Percentiles rank a stretch among this genome's conserved stretches.
phyloP scores from a whole-genome alignment of 2,888 invertebrate genomes.

The Phasia obesa region DNA sequence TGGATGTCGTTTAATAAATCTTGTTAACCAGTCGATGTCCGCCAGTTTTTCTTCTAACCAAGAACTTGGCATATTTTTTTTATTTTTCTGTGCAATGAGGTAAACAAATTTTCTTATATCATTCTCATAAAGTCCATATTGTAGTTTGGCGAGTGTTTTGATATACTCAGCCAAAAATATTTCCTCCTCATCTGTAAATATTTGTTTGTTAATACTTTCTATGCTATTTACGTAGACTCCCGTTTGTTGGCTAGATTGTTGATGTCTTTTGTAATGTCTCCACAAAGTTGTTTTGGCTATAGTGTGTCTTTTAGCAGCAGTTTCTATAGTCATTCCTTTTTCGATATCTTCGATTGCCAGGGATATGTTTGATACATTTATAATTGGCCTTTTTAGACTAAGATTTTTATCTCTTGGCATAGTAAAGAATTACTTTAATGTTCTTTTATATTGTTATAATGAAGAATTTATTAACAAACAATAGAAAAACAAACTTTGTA shows the following conservation, averaged over 20 bases:
- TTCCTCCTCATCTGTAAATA: conserved; percentile 64
- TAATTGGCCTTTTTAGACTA: conserved; percentile 52
- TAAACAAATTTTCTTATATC: conserved; percentile 61
- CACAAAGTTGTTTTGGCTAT: conserved; percentile 64
- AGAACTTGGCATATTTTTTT: conserved; percentile 46
- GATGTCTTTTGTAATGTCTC: conserved; percentile 62
- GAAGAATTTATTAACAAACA: too few species aligned
- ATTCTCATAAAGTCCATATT: conserved; percentile 44
- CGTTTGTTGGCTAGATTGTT: conserved; percentile 12
- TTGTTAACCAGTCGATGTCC: conserved; percentile 43
- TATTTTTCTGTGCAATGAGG: conserved; percentile 60
- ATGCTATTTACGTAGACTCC: background rate
- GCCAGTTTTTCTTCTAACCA: conserved; percentile 51
- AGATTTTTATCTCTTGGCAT: too few species aligned
- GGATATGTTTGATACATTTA: conserved; percentile 51
- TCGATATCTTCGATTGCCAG: conserved; percentile 56
- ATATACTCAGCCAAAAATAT: conserved; percentile 64
- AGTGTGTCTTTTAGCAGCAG: conserved; percentile 60
- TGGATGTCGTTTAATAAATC: conserved; percentile 54
- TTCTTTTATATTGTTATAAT: too few species aligned
- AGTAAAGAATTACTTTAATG: too few species aligned
- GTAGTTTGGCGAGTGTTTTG: conserved; percentile 54
- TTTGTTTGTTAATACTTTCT: conserved; percentile 17
- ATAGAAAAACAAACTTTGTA: conserved; percentile 1
- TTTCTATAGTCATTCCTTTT: conserved; percentile 63